Conservation (phyloP, 2,888 invertebrate genomes). For the Leuctra nigra region DNA sequence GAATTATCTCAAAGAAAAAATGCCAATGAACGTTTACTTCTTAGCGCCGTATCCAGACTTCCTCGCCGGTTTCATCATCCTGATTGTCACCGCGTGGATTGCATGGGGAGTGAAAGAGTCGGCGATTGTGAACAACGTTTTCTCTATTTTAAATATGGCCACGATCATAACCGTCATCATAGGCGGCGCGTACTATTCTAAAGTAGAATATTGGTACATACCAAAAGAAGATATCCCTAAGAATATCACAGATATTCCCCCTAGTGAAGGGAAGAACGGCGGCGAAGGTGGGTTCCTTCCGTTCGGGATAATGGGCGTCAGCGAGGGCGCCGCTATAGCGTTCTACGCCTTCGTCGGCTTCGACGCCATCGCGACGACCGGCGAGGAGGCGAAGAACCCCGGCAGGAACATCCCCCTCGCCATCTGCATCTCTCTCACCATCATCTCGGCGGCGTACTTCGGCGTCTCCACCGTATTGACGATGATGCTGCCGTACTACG, state of each 20-base stretch:
- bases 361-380: slow-evolving; percentile 83
- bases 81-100: slow-evolving; percentile 46
- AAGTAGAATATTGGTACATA: slow-evolving; percentile 74
- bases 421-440: slow-evolving; percentile 73
- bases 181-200: slow-evolving; percentile 74
- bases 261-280: slow-evolving; percentile 41
- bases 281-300: slow-evolving; percentile 90
- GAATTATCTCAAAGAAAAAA: slow-evolving; percentile 42
- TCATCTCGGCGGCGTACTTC: slow-evolving; percentile 86
- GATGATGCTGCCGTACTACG: slow-evolving; percentile 90
- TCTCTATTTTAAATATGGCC: slow-evolving; percentile 77
- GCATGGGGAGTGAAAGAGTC: slow-evolving; percentile 72
- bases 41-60: slow-evolving; percentile 64
- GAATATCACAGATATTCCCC: no score
- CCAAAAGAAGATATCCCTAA: slow-evolving; percentile 50
- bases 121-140: slow-evolving; percentile 82
- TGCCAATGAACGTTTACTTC: slow-evolving; percentile 56
- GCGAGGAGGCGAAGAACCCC: slow-evolving; percentile 91
- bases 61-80: slow-evolving; percentile 56
- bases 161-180: slow-evolving; percentile 77
- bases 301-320: slow-evolving; percentile 79
- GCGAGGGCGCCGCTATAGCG: slow-evolving; percentile 69
- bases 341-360: slow-evolving; percentile 93
- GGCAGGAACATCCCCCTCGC: slow-evolving; percentile 91
- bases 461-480: slow-evolving; percentile 87